Base-by-base conservation (phyloP, 2,797 vertebrate species). In the Neosalanx taihuensis region DNA sequence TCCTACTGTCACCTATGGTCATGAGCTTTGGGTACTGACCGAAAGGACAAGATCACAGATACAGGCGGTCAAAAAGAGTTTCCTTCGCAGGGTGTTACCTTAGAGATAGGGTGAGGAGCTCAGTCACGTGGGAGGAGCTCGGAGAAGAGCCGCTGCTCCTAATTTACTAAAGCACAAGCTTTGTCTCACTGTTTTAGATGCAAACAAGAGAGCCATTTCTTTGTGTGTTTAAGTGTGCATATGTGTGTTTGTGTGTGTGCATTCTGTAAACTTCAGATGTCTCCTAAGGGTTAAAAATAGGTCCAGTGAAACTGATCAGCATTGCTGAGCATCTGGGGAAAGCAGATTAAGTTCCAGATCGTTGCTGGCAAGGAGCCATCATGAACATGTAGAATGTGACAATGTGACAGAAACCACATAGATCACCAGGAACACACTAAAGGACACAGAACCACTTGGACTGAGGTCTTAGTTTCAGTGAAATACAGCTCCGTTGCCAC, bases 271-370 rank as follows among this genome's bases (percentile, higher is more conserved):
- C 53, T 56, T 64, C 62, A 73, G 73, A 72, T 29, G 51, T 72
- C 20, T 49, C 70, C 64, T 20, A 7, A 4, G 46, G 65, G 79
- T 78, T 87, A 84, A 87, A 90, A 91, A 91, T 90, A 91, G 88
- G 18, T 71, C 23, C 70, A 53, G 58, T 74, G 76, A 86, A 89
- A 80, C 72, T 60, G 86, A 87, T 84, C 74, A 3, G 62, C 75
- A 64, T 59, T 74, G 74, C 79, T 86, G 82, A 85, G 84, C 76
- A 69, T 58, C 79, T 75, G 73, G 20, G 61, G 77, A 85, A 84
- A 67, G 62, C 17, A 31, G 77, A 69, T 91, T 81, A 74, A 18
- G 78, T 91, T 83, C 81, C 86, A 68, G 4, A 65, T 64, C 26
- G 64, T 67, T 67, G 61, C 68, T 64, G 64, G 72, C 79, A 70